A percentile compares a stretch with the other conserved stretches of the same genome.
These are phyloP conservation scores for Excalfactoria chinensis DNA, from an alignment of 2,113 vertebrate species.

Conservation along the genomic window DNA sequence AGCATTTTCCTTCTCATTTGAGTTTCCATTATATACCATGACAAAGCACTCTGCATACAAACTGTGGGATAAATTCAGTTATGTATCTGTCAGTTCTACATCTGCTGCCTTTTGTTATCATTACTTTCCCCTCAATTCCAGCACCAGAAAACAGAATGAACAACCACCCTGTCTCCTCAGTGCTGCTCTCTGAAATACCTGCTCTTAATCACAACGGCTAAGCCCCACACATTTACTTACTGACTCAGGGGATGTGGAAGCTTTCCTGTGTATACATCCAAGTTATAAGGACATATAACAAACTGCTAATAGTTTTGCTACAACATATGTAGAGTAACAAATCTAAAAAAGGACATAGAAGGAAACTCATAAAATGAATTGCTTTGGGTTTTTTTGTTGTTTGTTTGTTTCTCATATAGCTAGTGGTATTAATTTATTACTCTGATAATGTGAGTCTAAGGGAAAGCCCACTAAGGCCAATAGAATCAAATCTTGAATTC, in stretches of 20 bases:
- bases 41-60: neutral
- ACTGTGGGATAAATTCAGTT: neutral
- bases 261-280: neutral
- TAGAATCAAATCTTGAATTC: neutral
- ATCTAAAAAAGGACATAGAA: neutral
- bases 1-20: neutral
- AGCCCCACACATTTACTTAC: neutral
- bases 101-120: neutral
- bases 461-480: neutral
- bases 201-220: neutral
- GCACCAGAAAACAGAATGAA: neutral
- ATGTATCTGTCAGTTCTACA: neutral
- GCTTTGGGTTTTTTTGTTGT: neutral
- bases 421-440: neutral
- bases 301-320: neutral
- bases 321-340: neutral
- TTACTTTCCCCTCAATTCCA: neutral
- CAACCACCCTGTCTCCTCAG: neutral
- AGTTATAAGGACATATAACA: neutral
- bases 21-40: neutral
- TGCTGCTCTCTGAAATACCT: neutral
- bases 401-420: neutral
- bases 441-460: neutral
- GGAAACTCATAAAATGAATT: neutral
- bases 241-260: neutral